Percentiles rank a stretch among this genome's conserved stretches.
phyloP scores from a whole-genome alignment of 1,140 invertebrate genomes.

The Orchestia grillus region DNA sequence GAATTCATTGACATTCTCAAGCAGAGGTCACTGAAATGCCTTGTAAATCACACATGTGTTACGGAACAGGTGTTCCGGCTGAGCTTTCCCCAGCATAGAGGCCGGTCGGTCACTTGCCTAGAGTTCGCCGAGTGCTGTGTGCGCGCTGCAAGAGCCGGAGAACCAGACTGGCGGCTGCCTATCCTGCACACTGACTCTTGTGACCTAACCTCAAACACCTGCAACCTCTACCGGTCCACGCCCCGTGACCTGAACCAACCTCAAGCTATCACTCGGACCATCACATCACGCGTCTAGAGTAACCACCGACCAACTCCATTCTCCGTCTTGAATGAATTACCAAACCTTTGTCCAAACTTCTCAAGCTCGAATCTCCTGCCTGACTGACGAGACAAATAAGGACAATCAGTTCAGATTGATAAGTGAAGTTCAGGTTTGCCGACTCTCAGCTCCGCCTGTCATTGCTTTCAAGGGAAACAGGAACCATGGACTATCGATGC shows the following conservation, averaged over 20 bases:
- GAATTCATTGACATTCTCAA: background rate
- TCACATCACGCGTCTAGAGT: conserved; percentile 53
- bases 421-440: conserved; percentile 14
- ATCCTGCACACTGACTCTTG: conserved; percentile 21
- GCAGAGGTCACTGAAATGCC: background rate
- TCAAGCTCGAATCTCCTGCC: background rate
- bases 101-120: background rate
- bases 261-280: conserved; percentile 49
- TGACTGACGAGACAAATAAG: conserved; percentile 48
- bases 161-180: conserved; percentile 31
- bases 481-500: background rate
- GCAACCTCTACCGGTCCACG: conserved; percentile 44
- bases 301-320: conserved; percentile 14
- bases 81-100: background rate
- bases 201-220: conserved; percentile 50
- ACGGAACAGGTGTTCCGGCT: background rate
- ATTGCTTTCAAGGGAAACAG: background rate
- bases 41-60: background rate
- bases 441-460: background rate
- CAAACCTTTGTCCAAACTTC: background rate
- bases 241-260: conserved; percentile 55
- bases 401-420: conserved; percentile 50
- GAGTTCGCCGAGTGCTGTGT: background rate
- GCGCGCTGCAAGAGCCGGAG: conserved; percentile 35
- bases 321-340: conserved; percentile 32